These are phyloP conservation scores for Cavia porcellus DNA, from an alignment of 2,113 vertebrate genomes.

Conservation along the genomic window DNA sequence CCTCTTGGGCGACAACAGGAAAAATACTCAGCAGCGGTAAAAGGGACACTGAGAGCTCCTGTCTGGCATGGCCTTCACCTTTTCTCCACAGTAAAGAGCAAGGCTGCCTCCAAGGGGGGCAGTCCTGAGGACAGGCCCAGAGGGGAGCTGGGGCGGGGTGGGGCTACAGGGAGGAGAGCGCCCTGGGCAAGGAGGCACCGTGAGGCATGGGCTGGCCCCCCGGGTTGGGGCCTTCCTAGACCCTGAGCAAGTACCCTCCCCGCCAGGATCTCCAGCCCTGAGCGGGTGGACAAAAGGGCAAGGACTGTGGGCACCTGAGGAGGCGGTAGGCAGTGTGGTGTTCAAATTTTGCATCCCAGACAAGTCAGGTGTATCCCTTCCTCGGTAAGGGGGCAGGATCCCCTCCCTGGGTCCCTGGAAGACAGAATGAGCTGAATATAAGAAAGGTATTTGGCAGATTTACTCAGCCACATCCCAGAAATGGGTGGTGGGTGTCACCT, in stretches of 20 bases:
- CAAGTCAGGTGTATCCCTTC: not conserved
- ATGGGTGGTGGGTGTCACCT: not conserved
- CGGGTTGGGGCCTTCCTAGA: not conserved
- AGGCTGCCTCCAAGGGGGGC: not conserved
- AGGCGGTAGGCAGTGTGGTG: not conserved
- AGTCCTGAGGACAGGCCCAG: not conserved
- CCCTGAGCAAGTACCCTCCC: not conserved
- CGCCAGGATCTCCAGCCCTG: no score
- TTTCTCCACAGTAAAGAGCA: not conserved
- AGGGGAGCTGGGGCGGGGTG: not conserved
- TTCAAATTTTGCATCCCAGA: not conserved
- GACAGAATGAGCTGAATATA: not conserved
- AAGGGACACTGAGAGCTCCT: no score
- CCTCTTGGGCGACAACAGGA: not conserved
- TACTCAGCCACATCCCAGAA: not conserved
- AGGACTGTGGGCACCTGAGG: no score
- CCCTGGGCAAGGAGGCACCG: not conserved
- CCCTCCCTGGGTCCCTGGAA: not conserved
- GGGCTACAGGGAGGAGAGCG: not conserved
- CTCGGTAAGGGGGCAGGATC: not conserved
- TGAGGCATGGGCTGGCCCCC: accelerated
- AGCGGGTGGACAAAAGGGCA: accelerated
- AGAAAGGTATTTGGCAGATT: not conserved
- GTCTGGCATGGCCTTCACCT: accelerated
- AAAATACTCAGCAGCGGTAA: not conserved